These are phyloP conservation scores for Aromia moschata DNA, from an alignment of 2,888 invertebrate genomes.

Conservation along the genomic window DNA sequence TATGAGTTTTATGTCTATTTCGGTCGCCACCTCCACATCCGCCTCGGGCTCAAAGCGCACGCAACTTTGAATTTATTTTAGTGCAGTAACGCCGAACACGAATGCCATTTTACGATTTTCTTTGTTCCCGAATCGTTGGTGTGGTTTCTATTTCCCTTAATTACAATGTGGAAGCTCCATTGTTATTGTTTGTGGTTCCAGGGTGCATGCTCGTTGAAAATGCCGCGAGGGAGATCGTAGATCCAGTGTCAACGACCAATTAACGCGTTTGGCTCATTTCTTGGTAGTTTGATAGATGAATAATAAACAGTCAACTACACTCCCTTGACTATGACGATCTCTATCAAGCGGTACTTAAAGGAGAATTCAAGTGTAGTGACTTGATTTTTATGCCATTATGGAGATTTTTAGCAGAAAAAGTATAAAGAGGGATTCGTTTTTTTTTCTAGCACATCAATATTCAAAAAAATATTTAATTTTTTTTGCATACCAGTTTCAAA, in stretches of 20 bases:
- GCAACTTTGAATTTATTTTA: conserved; percentile 41
- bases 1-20: conserved; percentile 45
- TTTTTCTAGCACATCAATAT: too few species aligned
- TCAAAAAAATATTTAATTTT: too few species aligned
- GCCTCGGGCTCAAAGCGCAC: conserved; percentile 34
- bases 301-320: conserved; percentile 2
- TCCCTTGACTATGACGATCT: not conserved
- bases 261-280: not conserved
- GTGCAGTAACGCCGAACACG: conserved; percentile 42
- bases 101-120: conserved; percentile 38
- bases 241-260: conserved; percentile 3
- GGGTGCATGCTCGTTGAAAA: not conserved
- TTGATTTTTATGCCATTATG: too few species aligned
- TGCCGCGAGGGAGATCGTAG: not conserved
- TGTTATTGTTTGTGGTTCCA: conserved; percentile 3
- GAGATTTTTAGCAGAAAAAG: too few species aligned
- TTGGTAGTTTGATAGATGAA: conserved; percentile 1
- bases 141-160: conserved; percentile 13
- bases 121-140: conserved; percentile 32
- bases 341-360: not conserved
- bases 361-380: too few species aligned
- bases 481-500: too few species aligned
- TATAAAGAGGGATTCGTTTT: too few species aligned
- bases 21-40: conserved; percentile 50
- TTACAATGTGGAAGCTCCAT: not conserved